These are phyloP conservation scores for Drosophila anomelani DNA, from an alignment of 2,888 invertebrate genomes.

Conservation along the genomic window DNA sequence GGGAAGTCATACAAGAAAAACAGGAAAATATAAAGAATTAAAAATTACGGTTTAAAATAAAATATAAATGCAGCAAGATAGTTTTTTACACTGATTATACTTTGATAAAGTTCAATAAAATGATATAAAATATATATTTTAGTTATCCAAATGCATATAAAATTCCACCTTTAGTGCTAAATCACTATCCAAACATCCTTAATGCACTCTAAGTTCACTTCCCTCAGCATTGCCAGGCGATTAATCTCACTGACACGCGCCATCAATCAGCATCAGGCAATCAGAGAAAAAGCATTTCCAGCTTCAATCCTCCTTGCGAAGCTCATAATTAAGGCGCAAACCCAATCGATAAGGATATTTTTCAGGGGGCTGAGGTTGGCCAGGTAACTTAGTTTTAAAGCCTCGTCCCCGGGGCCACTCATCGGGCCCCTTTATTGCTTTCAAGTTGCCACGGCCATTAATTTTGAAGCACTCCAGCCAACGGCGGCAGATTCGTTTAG, in stretches of 20 bases:
- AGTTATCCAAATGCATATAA: background rate
- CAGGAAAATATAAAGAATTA: background rate
- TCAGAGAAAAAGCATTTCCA: slow-evolving; percentile 64
- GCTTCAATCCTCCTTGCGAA: slow-evolving; percentile 35
- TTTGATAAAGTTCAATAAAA: background rate
- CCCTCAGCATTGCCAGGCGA: slow-evolving; percentile 8
- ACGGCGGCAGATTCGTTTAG: slow-evolving; percentile 51
- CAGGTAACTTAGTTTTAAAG: slow-evolving; percentile 36
- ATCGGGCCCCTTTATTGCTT: slow-evolving; percentile 32
- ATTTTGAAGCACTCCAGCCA: slow-evolving; percentile 48
- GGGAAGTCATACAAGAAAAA: accelerated
- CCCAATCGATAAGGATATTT: slow-evolving; percentile 21
- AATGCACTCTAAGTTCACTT: slow-evolving; percentile 1
- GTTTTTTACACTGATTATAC: too few relatives aligned
- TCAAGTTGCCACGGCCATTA: slow-evolving; percentile 49
- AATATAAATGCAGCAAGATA: too few relatives aligned
- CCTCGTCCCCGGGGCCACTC: slow-evolving; percentile 15
- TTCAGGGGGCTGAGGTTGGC: background rate
- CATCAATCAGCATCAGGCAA: slow-evolving; percentile 69
- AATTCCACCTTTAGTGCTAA: background rate
- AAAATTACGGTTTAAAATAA: background rate
- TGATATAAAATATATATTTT: too few relatives aligned
- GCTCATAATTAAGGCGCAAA: slow-evolving; percentile 35
- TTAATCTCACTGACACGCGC: slow-evolving; percentile 38
- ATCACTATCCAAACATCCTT: background rate